Conservation (phyloP, 1,140 invertebrate species). For the Steinernema feltiae region DNA sequence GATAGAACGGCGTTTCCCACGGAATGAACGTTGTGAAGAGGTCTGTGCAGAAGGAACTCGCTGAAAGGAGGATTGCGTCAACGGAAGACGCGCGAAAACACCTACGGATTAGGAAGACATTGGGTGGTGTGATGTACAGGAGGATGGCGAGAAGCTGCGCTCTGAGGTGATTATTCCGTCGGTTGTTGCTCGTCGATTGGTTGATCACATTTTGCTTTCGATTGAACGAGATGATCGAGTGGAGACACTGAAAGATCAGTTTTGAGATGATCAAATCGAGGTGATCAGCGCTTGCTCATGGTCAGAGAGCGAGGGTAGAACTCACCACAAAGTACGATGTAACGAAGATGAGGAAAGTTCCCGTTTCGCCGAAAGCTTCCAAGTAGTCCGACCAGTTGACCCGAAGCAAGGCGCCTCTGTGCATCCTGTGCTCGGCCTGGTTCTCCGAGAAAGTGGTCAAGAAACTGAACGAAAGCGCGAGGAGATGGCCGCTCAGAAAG, state of each 20-base stretch:
- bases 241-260: not conserved
- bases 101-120: not conserved
- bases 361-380: not conserved
- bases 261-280: not conserved
- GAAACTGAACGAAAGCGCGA: not conserved
- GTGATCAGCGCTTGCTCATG: too few relatives aligned
- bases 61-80: not conserved
- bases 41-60: not conserved
- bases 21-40: not conserved
- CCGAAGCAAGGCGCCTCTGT: not conserved
- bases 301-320: too few relatives aligned
- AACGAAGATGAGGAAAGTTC: not conserved
- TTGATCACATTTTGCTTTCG: not conserved
- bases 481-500: not conserved
- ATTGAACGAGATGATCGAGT: not conserved
- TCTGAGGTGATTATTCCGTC: not conserved
- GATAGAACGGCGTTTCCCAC: not conserved
- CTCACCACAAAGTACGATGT: not conserved
- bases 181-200: not conserved
- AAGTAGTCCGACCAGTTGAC: conserved; percentile 4
- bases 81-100: not conserved
- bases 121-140: conserved; percentile 3
- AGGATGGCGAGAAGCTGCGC: not conserved
- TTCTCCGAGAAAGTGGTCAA: not conserved
- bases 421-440: not conserved